These are phyloP conservation scores for Parapsyche elsis DNA, from an alignment of 1,140 invertebrate genomes.

Conservation along the genomic window DNA sequence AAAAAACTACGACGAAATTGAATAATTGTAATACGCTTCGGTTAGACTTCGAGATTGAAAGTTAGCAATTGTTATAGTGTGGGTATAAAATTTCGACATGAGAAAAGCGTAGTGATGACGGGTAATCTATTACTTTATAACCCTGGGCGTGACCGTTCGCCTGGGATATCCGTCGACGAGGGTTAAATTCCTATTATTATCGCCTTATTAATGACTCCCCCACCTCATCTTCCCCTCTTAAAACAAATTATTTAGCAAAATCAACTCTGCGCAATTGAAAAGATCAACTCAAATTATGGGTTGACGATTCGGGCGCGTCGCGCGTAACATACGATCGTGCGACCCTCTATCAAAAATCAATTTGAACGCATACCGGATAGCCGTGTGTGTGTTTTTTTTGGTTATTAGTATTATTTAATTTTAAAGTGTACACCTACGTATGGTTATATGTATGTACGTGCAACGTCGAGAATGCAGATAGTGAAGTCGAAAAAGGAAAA, in stretches of 20 bases:
- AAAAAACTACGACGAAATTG: neutral
- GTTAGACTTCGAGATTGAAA: neutral
- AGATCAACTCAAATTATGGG: slow-evolving; percentile 36
- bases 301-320: neutral
- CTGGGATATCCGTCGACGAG: slow-evolving; percentile 31
- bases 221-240: neutral
- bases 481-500: slow-evolving; percentile 22
- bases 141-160: slow-evolving; percentile 20
- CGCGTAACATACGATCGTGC: neutral
- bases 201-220: slow-evolving; percentile 33
- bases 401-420: too few relatives aligned
- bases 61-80: neutral
- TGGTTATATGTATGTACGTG: neutral
- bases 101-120: slow-evolving; percentile 15
- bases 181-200: slow-evolving; percentile 42
- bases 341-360: slow-evolving; percentile 19
- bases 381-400: neutral
- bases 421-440: neutral
- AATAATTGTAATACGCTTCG: neutral
- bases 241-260: slow-evolving; percentile 40
- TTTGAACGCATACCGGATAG: neutral
- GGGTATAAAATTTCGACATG: too few relatives aligned
- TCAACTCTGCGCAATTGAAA: neutral
- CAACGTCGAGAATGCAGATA: neutral
- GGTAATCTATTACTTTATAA: slow-evolving; percentile 36